Evolutionary conservation across 2,888 invertebrate genomes (phyloP).

Genomic region (Pristionchus fissidentatus): DNA sequence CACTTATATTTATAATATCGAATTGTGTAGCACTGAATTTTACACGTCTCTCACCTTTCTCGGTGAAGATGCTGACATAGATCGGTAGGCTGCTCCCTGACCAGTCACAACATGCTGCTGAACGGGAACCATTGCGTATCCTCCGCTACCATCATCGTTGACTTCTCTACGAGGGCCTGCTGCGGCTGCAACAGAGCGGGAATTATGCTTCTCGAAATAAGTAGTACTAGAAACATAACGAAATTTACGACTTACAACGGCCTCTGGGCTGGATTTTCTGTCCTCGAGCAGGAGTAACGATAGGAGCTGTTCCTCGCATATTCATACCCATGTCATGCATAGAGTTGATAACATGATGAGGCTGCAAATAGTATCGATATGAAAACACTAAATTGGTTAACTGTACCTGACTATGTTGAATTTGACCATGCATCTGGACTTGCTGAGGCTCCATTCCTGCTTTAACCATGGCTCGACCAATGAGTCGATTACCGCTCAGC

Average conservation of each 20-base stretch:
- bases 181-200: not conserved
- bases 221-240: not conserved
- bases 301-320: slow-evolving; percentile 24
- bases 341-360: not conserved
- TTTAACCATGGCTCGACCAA: slow-evolving; percentile 25
- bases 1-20: too few species aligned
- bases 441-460: not conserved
- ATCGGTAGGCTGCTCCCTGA: not conserved
- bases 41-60: too few species aligned
- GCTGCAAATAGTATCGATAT: not conserved
- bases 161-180: not conserved
- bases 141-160: not conserved
- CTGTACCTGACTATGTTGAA: not conserved
- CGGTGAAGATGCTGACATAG: too few species aligned
- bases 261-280: slow-evolving; percentile 30
- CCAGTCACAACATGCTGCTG: not conserved
- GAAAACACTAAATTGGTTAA: not conserved
- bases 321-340: not conserved
- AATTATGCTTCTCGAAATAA: not conserved
- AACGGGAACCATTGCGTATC: not conserved
- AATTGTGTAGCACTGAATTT: too few species aligned
- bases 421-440: not conserved
- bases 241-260: slow-evolving; percentile 9
- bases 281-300: slow-evolving; percentile 29
- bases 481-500: not conserved